phyloP scores from a whole-genome alignment of 2,888 invertebrate genomes.

The Odontocerum albicorne region DNA sequence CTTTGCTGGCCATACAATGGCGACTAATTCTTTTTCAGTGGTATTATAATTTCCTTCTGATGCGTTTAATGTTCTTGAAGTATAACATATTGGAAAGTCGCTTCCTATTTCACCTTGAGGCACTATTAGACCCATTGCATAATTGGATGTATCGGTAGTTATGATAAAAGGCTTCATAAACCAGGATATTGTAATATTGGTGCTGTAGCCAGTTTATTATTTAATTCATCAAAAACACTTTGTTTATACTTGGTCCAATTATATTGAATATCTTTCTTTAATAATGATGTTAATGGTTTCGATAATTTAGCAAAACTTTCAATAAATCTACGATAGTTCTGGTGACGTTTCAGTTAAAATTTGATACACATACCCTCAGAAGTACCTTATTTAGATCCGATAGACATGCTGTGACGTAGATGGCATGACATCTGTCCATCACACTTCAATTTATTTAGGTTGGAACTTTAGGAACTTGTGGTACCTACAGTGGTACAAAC shows the following conservation, averaged over 20 bases:
- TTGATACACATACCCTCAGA: no score
- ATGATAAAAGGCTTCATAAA: not conserved
- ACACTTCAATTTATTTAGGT: no score
- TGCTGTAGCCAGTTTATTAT: not conserved
- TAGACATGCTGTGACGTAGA: no score
- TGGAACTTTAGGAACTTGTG: no score
- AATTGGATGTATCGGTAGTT: not conserved
- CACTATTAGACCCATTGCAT: not conserved
- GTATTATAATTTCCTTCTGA: constrained; percentile 4
- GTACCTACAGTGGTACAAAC: no score
- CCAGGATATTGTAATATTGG: constrained; percentile 4
- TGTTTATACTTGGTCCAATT: not conserved
- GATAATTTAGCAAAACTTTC: not conserved
- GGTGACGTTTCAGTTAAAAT: no score
- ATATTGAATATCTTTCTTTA: constrained; percentile 17
- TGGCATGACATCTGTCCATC: no score
- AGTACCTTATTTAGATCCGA: no score
- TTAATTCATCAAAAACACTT: not conserved
- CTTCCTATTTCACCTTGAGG: not conserved
- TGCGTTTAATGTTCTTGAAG: not conserved
- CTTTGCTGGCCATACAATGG: constrained; percentile 37
- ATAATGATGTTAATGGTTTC: not conserved
- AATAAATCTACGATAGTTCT: constrained; percentile 33
- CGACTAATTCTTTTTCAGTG: constrained; percentile 1
- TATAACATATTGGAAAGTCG: not conserved